phyloP scores from a whole-genome alignment of 1,140 invertebrate species.

The Microvelia longipes region DNA sequence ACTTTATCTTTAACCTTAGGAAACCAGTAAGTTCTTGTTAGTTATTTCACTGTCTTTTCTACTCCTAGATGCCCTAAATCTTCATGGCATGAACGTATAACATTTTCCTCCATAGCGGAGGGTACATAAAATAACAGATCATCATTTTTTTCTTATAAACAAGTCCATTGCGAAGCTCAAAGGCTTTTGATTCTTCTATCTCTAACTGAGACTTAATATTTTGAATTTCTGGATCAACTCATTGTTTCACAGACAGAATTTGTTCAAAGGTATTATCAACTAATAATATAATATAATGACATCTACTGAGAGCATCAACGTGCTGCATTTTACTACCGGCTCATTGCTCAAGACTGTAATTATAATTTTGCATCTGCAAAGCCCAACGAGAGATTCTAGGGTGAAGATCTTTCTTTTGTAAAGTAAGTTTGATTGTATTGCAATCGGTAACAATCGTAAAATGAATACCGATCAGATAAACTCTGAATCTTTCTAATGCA shows the following conservation, averaged over 20 bases:
- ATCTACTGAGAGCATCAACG: not conserved
- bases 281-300: not conserved
- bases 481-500: not conserved
- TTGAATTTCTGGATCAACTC: not conserved
- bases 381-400: not conserved
- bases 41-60: constrained; percentile 15
- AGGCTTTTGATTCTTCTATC: not conserved
- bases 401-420: not conserved
- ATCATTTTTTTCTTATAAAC: not conserved
- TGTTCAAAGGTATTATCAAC: not conserved
- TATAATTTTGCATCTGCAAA: not conserved
- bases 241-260: not conserved
- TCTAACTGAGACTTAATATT: not conserved
- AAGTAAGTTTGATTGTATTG: not conserved
- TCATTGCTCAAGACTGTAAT: not conserved
- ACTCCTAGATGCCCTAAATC: not conserved
- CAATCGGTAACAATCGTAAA: not conserved
- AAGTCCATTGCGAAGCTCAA: not conserved
- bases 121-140: not conserved
- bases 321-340: not conserved
- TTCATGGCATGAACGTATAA: not conserved
- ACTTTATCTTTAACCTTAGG: constrained; percentile 16
- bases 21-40: constrained; percentile 17
- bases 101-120: not conserved
- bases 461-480: not conserved